These are phyloP conservation scores for Fopius arisanus DNA, from an alignment of 1,140 invertebrate genomes.

Conservation along the genomic window DNA sequence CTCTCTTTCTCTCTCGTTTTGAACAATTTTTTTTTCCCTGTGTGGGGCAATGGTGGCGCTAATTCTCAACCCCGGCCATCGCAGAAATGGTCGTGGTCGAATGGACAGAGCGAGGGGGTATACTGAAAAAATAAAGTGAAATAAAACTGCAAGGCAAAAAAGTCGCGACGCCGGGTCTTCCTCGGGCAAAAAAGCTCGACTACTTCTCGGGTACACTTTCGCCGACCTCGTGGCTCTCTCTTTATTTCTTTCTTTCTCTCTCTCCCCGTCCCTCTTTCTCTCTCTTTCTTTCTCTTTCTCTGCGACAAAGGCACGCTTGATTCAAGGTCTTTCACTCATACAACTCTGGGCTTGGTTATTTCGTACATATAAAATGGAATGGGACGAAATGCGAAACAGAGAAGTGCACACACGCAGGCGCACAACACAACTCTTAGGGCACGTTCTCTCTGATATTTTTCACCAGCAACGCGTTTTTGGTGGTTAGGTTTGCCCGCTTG, in stretches of 20 bases:
- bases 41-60: conserved; percentile 45
- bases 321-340: conserved; percentile 55
- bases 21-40: too few relatives aligned
- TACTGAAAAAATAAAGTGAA: conserved; percentile 14
- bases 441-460: background rate
- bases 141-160: background rate
- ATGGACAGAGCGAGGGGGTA: conserved; percentile 15
- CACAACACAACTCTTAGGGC: background rate
- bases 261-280: conserved; percentile 63
- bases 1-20: background rate
- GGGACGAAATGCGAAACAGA: conserved; percentile 1
- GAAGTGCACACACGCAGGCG: conserved; percentile 34
- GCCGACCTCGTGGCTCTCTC: conserved; percentile 61
- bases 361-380: background rate
- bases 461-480: conserved; percentile 25
- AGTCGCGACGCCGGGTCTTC: conserved; percentile 33
- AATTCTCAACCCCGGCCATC: conserved; percentile 47
- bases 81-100: conserved; percentile 50
- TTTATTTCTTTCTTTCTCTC: too few relatives aligned
- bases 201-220: conserved; percentile 60
- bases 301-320: conserved; percentile 64
- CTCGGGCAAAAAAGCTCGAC: conserved; percentile 59
- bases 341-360: conserved; percentile 23
- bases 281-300: conserved; percentile 36
- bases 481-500: conserved; percentile 4